Evolutionary conservation across 1,140 invertebrate genomes (phyloP).

Genomic region (Lasioglossum albipes): DNA sequence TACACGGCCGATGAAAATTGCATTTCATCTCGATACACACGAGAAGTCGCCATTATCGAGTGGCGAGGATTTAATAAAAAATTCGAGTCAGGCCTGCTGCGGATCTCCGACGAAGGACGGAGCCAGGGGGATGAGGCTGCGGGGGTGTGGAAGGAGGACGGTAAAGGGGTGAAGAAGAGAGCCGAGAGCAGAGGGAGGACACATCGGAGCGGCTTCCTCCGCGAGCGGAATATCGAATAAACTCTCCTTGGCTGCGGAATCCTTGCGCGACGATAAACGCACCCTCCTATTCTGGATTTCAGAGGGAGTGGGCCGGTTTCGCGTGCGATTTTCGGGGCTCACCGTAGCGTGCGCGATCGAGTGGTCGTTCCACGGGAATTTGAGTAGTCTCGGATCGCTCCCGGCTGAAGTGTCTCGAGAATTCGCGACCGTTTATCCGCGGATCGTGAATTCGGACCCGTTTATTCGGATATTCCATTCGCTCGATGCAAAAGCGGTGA

Average conservation of each 20-base stretch:
- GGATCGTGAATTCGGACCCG: no score
- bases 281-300: constrained; percentile 26
- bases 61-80: constrained; percentile 64
- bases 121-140: no score
- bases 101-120: constrained; percentile 5
- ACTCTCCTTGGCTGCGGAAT: constrained; percentile 41
- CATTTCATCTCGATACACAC: constrained; percentile 71
- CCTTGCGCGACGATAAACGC: constrained; percentile 55
- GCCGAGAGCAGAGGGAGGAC: constrained; percentile 41
- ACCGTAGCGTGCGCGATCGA: constrained; percentile 17
- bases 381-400: constrained; percentile 11
- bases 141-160: neutral
- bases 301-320: constrained; percentile 12
- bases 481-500: neutral
- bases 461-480: neutral
- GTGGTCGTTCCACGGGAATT: constrained; percentile 47
- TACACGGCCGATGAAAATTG: constrained; percentile 60
- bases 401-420: neutral
- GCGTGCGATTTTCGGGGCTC: constrained; percentile 20
- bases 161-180: constrained; percentile 29
- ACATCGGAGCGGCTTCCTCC: constrained; percentile 31
- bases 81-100: constrained; percentile 57
- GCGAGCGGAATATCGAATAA: constrained; percentile 69
- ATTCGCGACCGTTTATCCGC: constrained; percentile 4
- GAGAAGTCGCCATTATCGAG: constrained; percentile 57